Base-by-base conservation (phyloP, 2,888 invertebrate genomes). In the Hyles lineata region DNA sequence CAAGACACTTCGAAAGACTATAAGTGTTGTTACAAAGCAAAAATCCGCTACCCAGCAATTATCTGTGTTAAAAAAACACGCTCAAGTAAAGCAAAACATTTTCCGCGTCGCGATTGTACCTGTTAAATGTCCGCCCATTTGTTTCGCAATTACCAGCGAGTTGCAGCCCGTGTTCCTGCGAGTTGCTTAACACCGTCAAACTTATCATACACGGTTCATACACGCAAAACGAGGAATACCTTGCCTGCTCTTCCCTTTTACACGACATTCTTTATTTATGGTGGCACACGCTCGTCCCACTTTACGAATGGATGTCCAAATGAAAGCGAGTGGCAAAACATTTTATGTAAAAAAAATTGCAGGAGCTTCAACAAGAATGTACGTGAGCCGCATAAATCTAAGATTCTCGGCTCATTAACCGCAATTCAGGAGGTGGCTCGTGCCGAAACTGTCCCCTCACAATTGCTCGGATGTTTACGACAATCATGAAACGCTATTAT, bases 191-290 rank as follows among this genome's bases (percentile, higher is more conserved):
- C 75, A 75, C 70, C 73, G 72, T 52, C 72, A 76, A 77, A 78
- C 75, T 76, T 74, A 75, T 50, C 17, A 43, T 67, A 73, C 77
- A 79, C 77, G 74, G 78, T 80, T 84, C 82, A 86, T 80, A 76
- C 84, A 83, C 80, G 83, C 82, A 86, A 83, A 85, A 82, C 84
- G 80, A 84, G 82, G 85, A 84, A 82, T 80, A 80, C 80, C 76
- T 79, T 81, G 83, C 77, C 82, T 83, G 83, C 82, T 82, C 84
- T 77, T 77, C 83, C 67, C 81, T 84, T 84, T 85, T 84, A 86
- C 86, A 85, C 81, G 87, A 84, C 87, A 89, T 89, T 86, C 81
- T 81, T 87, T 89, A 89, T 89, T 89, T 86, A 89, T 87, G 85
- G 80, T 76, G 78, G 79, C 82, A 79, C 87, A 85, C 87, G 88